Conservation (phyloP, 2,797 vertebrate genomes). For the Syndactyla subalaris region DNA sequence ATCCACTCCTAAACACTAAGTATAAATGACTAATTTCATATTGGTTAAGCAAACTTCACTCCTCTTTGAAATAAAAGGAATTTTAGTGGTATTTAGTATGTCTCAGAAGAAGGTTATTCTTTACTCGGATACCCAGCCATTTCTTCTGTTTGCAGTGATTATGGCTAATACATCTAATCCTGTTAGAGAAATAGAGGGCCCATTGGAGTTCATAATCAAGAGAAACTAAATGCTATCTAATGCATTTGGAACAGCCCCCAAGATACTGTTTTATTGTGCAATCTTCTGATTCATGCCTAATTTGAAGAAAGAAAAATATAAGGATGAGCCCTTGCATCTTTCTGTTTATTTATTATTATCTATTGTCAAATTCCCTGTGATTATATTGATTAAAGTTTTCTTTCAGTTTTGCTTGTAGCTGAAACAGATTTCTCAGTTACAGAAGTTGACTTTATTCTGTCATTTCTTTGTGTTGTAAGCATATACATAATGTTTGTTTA, state of each 20-base stretch:
- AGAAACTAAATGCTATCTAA: background rate
- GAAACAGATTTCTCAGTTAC: background rate
- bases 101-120: background rate
- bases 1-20: background rate
- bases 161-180: background rate
- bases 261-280: background rate
- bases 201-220: background rate
- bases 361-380: background rate
- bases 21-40: background rate
- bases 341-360: constrained; percentile 9
- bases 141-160: background rate
- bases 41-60: background rate
- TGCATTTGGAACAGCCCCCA: background rate
- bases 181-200: background rate
- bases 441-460: constrained; percentile 24
- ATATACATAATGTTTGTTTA: constrained; percentile 20
- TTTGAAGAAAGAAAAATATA: background rate
- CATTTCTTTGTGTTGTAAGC: background rate
- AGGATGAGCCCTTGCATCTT: background rate
- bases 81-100: background rate
- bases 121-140: background rate
- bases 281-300: background rate
- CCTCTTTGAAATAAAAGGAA: background rate
- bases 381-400: constrained; percentile 16
- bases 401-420: background rate